Evolutionary conservation across 2,888 invertebrate species (phyloP), one percentile per base, ranked within the genome.

Genomic region (Cheiracanthium punctorium): DNA sequence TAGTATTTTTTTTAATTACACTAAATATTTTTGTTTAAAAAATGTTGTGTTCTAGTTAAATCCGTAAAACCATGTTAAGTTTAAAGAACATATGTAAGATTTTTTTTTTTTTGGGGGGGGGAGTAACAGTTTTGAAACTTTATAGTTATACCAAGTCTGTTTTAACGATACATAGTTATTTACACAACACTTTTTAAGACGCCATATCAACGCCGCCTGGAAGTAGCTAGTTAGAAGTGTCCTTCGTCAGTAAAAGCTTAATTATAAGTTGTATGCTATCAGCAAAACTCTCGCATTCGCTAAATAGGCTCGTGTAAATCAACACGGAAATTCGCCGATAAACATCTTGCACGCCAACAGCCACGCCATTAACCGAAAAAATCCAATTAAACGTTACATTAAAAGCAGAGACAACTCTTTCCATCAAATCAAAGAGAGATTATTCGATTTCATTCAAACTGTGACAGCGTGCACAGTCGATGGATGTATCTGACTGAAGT

Each of bases 311-410:
- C 2, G 58, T 20, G 24, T 58, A 58, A 58, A 58, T 58, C 58
- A 58, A 24, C 58, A 58, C 58, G n/a, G 58, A 24, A 5, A 7
- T 58, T 58, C 0, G 24, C 1, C 20, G 58, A 58, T 58, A 24
- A 58, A 5, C 17, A 58, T 58, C 58, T 58, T 17, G 20, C 58
- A 24, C 58, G 58, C 20, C 24, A 58, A 58, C 58, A 58, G 58
- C 58, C 17, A 48, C 48, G 58, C 58, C 10, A 37, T 37, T 10
- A 37, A 37, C 24, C 5, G 12, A 7, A 58, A 12, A 24, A 58
- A 58, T 58, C 58, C 58, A 58, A 58, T 58, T 58, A 58, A 58
- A 58, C 7, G 58, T 58, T 24, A 20, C 24, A 58, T 58, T 58
- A 58, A 20, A 58, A 20, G 58, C 24, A 58, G 24, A 24, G 58